Percentiles rank a stretch among this genome's conserved stretches.
Evolutionary conservation across 2,888 invertebrate genomes (phyloP).

Genomic region (Drosophila cognata): DNA sequence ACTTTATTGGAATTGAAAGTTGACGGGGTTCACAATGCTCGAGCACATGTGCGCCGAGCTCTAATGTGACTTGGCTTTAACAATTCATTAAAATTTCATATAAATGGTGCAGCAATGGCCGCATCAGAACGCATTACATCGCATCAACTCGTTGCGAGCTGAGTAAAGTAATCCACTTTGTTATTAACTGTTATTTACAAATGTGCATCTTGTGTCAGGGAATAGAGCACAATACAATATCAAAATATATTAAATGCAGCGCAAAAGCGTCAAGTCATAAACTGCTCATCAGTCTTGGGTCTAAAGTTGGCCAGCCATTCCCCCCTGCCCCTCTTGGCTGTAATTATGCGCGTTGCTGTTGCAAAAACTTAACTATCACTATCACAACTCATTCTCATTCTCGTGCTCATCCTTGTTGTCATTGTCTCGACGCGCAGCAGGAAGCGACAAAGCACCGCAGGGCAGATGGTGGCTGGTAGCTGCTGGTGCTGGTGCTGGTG

Average conservation of each 20-base stretch:
- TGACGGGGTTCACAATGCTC: slow-evolving; percentile 7
- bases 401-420: slow-evolving; percentile 37
- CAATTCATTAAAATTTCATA: slow-evolving; percentile 56
- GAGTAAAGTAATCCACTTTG: slow-evolving; percentile 48
- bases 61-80: slow-evolving; percentile 51
- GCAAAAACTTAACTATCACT: slow-evolving; percentile 62
- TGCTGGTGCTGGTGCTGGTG: slow-evolving; percentile 13
- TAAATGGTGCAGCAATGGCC: slow-evolving; percentile 35
- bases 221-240: slow-evolving; percentile 12
- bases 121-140: slow-evolving; percentile 18
- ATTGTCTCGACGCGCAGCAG: slow-evolving; percentile 72
- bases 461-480: slow-evolving; percentile 45
- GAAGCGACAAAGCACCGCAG: slow-evolving; percentile 69
- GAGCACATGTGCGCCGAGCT: slow-evolving; percentile 33
- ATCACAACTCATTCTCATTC: slow-evolving; percentile 66
- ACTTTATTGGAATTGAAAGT: slow-evolving; percentile 76
- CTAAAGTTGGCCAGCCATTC: slow-evolving; percentile 4
- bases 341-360: slow-evolving; percentile 73
- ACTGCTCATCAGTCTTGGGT: slow-evolving; percentile 82
- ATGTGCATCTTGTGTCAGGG: slow-evolving; percentile 51
- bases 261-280: slow-evolving; percentile 83
- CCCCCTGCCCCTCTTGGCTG: slow-evolving; percentile 33
- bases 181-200: slow-evolving; percentile 74
- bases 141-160: slow-evolving; percentile 2
- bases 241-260: slow-evolving; percentile 66